Percentiles rank a stretch among this genome's conserved stretches.
Evolutionary conservation across 2,113 vertebrate species (phyloP).

Genomic region (Paramormyrops kingsleyae): DNA sequence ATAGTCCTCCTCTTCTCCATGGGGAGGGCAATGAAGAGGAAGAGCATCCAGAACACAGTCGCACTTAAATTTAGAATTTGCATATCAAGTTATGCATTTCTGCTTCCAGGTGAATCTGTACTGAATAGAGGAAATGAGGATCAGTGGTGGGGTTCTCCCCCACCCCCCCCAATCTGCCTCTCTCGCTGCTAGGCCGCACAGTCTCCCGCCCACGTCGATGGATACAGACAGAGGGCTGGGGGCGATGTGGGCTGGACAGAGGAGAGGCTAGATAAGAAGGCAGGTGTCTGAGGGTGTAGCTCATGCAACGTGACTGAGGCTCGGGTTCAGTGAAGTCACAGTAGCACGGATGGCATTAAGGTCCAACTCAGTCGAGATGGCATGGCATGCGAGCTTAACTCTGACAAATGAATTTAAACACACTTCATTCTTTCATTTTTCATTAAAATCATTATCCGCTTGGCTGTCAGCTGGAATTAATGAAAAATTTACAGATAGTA

Average conservation of each 20-base stretch:
- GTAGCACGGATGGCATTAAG: not conserved
- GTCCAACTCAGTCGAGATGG: not conserved
- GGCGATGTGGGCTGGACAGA: not conserved
- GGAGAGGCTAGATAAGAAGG: not conserved
- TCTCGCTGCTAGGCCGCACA: not conserved
- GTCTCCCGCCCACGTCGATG: not conserved
- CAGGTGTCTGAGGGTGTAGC: not conserved
- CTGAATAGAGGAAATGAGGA: not conserved
- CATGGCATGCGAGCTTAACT: not conserved
- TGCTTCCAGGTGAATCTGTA: not conserved
- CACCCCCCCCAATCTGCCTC: not conserved
- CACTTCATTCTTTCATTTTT: conserved; percentile 7
- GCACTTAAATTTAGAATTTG: not conserved
- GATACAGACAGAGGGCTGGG: not conserved
- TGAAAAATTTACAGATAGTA: not conserved
- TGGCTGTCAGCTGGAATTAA: conserved; percentile 5
- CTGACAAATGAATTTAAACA: conserved; percentile 17
- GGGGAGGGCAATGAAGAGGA: conserved; percentile 8
- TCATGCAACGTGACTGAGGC: not conserved
- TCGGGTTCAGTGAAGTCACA: not conserved
- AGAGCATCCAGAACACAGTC: not conserved
- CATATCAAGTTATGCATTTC: conserved; percentile 7
- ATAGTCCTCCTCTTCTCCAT: not conserved
- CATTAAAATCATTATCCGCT: conserved; percentile 3
- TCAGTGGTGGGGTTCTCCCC: not conserved